These are phyloP conservation scores for Heliconius cydno DNA, from an alignment of 2,888 invertebrate species.

Conservation along the genomic window DNA sequence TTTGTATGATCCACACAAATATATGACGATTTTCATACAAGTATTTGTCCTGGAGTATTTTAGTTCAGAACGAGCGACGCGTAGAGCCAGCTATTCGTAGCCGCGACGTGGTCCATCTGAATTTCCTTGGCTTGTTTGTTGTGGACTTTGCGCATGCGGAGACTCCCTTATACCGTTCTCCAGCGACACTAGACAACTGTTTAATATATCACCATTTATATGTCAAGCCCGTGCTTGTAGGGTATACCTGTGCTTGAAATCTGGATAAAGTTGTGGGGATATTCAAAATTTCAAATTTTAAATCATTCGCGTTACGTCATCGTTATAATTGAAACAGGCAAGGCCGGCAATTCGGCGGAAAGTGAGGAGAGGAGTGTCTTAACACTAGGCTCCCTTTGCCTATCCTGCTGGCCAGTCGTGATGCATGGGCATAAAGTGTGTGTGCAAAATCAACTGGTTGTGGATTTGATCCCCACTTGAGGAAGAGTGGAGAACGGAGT, in stretches of 20 bases:
- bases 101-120: constrained; percentile 43
- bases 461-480: no score
- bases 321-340: background rate
- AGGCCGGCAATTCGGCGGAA: no score
- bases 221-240: constrained; percentile 16
- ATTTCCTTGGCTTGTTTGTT: constrained; percentile 46
- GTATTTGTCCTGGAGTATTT: constrained; percentile 37
- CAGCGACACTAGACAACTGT: constrained; percentile 37
- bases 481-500: no score
- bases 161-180: constrained; percentile 36
- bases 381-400: no score
- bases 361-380: no score
- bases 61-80: constrained; percentile 24
- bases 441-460: no score
- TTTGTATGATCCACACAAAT: constrained; percentile 35
- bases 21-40: constrained; percentile 43
- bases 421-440: no score
- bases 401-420: no score
- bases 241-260: constrained; percentile 3
- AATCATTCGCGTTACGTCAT: background rate
- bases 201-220: constrained; percentile 15
- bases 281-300: constrained; percentile 21
- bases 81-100: constrained; percentile 29
- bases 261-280: background rate
- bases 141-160: constrained; percentile 45